phyloP scores from a whole-genome alignment of 1,140 invertebrate species.

The Tyrophagus putrescentiae region DNA sequence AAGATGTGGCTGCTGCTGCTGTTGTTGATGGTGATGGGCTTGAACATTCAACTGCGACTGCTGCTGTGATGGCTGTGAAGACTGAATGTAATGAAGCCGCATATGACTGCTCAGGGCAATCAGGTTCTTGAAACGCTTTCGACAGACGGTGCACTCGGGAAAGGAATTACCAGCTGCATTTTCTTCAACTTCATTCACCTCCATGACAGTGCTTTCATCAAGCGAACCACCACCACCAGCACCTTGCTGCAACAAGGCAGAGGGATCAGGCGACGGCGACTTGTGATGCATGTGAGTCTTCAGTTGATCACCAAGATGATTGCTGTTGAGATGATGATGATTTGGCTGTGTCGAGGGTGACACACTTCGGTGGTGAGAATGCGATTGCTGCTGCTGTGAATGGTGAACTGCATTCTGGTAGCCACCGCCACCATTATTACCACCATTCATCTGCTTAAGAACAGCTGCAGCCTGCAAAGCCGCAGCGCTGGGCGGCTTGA shows the following conservation, averaged over 20 bases:
- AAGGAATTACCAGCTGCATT: conserved; percentile 12
- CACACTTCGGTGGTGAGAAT: neutral
- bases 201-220: conserved; percentile 1
- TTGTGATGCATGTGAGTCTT: conserved; percentile 29
- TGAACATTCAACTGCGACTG: neutral
- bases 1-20: no score
- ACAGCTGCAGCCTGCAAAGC: neutral
- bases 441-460: neutral
- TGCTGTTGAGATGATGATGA: conserved; percentile 36
- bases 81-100: no score
- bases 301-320: conserved; percentile 27
- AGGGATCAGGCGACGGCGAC: neutral
- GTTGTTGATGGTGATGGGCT: no score
- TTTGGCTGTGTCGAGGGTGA: conserved; percentile 43
- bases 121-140: conserved; percentile 88
- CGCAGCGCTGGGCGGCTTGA: neutral
- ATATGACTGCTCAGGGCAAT: conserved; percentile 91
- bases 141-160: conserved; percentile 73
- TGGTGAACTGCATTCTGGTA: neutral
- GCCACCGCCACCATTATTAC: neutral
- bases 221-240: neutral
- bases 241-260: neutral
- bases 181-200: no score
- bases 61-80: neutral
- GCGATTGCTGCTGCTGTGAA: neutral